Evolutionary conservation across 2,113 vertebrate genomes (phyloP).

Genomic region (human (Homo sapiens)): GRCh38 chr18:25279501-25280000

Average conservation of each 20-base stretch:
- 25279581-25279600: conserved; percentile 61
- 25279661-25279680: conserved; percentile 74
- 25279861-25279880: conserved; percentile 87
- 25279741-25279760: conserved; percentile 81
- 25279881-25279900: conserved; percentile 86
- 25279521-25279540: conserved; percentile 42
- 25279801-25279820: conserved; percentile 87
- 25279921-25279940: conserved; percentile 85
- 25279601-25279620: conserved; percentile 31
- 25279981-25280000: conserved; percentile 80
- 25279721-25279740: conserved; percentile 82
- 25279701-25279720: conserved; percentile 80
- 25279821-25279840: conserved; percentile 86
- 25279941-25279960: conserved; percentile 85
- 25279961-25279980: conserved; percentile 81
- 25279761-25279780: conserved; percentile 84
- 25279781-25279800: conserved; percentile 84
- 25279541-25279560: not conserved
- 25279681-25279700: conserved; percentile 76
- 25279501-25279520: conserved; percentile 67
- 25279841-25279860: conserved; percentile 85
- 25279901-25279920: conserved; percentile 87
- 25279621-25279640: conserved; percentile 56
- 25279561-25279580: conserved; percentile 57
- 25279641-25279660: conserved; percentile 59